Percentiles rank a stretch among this genome's conserved stretches.
Conservation (phyloP, 2,113 vertebrate genomes). For the Clarias magur region DNA sequence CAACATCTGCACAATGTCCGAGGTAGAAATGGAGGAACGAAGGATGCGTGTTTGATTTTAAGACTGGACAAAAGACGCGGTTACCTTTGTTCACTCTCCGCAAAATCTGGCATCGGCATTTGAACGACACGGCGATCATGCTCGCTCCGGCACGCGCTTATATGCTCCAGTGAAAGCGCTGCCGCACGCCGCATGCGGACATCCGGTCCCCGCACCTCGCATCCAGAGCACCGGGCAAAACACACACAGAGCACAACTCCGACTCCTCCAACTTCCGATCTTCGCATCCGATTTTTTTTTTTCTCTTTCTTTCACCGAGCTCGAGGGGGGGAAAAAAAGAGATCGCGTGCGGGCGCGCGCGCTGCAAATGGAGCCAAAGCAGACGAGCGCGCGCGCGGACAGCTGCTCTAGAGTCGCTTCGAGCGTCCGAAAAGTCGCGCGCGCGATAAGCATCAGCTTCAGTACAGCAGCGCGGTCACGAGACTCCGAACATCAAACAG, state of each 20-base stretch:
- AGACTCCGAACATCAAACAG: conserved; percentile 36
- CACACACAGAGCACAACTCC: not conserved
- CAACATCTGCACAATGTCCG: conserved; percentile 24
- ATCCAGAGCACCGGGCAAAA: conserved; percentile 73
- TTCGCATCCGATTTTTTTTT: conserved; percentile 50
- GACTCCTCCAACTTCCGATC: conserved; percentile 61
- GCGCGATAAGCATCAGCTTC: conserved; percentile 2
- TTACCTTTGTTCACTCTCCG: conserved; percentile 96
- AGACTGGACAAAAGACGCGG: conserved; percentile 15
- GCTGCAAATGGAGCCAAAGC: not conserved
- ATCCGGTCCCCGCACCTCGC: conserved; percentile 73
- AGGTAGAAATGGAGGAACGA: not conserved
- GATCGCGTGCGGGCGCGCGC: not conserved
- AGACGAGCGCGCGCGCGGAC: conserved; percentile 51
- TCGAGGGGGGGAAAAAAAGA: not conserved
- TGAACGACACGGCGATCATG: conserved; percentile 99
- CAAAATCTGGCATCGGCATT: conserved; percentile 98
- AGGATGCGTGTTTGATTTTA: not conserved
- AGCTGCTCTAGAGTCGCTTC: conserved; percentile 12
- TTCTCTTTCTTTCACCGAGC: too few relatives aligned
- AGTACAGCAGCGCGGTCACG: conserved; percentile 60
- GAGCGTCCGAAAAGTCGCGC: conserved; percentile 24
- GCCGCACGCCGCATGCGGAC: conserved; percentile 67
- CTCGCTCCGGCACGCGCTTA: conserved; percentile 73
- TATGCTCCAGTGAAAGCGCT: conserved; percentile 69